Conservation (phyloP, 2,113 vertebrate genomes). For the Cynoglossus semilaevis region DNA sequence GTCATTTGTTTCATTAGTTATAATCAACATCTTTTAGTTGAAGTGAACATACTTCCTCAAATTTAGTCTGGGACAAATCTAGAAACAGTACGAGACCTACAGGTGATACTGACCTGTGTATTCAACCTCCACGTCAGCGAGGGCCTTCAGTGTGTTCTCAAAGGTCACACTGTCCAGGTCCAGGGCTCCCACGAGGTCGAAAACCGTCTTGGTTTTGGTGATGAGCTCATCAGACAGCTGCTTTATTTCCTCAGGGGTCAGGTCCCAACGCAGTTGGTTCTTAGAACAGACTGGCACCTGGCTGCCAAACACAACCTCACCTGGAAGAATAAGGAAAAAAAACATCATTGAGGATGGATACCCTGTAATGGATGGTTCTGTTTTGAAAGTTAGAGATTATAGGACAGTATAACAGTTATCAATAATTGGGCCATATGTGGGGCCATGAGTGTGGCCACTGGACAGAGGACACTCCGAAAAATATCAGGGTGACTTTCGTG, state of each 20-base stretch:
- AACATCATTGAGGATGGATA: no score
- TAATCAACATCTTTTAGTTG: neutral
- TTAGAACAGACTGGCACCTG: constrained; percentile 38
- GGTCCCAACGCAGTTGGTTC: constrained; percentile 87
- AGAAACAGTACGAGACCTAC: neutral
- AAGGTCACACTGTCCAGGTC: constrained; percentile 76
- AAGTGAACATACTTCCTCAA: neutral
- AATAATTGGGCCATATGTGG: no score
- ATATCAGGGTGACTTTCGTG: no score
- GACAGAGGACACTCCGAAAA: no score
- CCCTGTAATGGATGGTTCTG: no score
- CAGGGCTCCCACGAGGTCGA: constrained; percentile 85
- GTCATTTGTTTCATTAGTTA: neutral
- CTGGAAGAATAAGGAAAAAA: constrained; percentile 37
- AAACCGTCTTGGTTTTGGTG: constrained; percentile 83
- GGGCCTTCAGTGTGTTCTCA: constrained; percentile 85
- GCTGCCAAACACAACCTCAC: constrained; percentile 73
- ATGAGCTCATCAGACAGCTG: constrained; percentile 80
- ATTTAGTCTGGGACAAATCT: neutral
- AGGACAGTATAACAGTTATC: no score
- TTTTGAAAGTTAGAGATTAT: no score
- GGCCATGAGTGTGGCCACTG: no score
- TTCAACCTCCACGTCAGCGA: constrained; percentile 89
- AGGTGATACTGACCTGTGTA: constrained; percentile 83
- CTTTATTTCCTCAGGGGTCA: constrained; percentile 81